Conservation (phyloP, 2,113 vertebrate species). For the Sinocyclocheilus grahami region DNA sequence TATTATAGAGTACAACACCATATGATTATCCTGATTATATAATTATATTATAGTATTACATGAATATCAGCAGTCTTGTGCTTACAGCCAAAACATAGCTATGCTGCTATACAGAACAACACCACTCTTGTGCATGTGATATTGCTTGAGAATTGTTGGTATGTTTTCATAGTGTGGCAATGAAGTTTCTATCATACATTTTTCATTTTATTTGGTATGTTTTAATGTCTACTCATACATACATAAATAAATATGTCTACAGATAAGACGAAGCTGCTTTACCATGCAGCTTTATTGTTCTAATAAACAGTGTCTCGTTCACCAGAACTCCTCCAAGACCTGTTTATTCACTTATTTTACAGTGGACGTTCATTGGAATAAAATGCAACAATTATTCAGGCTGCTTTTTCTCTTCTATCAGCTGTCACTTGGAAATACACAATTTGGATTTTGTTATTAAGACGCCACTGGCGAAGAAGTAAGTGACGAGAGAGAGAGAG, state of each 20-base stretch:
- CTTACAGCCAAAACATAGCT: background rate
- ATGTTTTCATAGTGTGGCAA: background rate
- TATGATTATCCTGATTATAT: background rate
- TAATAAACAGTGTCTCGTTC: background rate
- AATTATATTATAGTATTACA: background rate
- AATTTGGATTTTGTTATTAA: constrained; percentile 8
- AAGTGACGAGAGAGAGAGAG: background rate
- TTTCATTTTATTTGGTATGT: background rate
- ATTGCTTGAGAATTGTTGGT: background rate
- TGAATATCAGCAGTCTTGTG: background rate
- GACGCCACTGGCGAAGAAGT: background rate
- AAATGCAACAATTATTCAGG: constrained; percentile 2
- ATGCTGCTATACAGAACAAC: background rate
- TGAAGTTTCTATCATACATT: background rate
- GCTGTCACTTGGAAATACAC: background rate
- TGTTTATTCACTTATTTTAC: constrained; percentile 7
- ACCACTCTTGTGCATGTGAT: background rate
- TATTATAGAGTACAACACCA: background rate
- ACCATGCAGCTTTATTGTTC: background rate
- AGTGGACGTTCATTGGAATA: background rate
- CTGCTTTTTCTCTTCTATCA: constrained; percentile 19
- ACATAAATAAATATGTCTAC: background rate
- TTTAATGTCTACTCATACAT: background rate
- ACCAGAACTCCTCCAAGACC: background rate
- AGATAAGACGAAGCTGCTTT: background rate